A percentile compares a stretch with the other conserved stretches of the same genome.
Evolutionary conservation across 1,140 invertebrate genomes (phyloP).

Genomic region (Globodera ellingtonae): DNA sequence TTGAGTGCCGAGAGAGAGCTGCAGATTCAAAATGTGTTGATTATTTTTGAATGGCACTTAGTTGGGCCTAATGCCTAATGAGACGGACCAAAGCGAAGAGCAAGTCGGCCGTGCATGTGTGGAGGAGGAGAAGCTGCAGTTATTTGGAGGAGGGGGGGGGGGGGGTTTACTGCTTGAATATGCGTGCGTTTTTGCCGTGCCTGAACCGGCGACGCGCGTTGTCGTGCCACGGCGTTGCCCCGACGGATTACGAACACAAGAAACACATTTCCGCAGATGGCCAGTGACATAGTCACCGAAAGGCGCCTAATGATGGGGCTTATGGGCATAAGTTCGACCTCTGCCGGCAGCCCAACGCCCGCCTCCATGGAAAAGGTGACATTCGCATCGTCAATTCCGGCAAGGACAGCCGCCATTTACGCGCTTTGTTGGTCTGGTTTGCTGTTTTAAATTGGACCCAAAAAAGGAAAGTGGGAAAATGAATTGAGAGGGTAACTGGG

Average conservation of each 20-base stretch:
- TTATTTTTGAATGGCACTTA: not conserved
- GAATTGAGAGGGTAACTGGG: not conserved
- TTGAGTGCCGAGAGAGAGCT: slow-evolving; percentile 67
- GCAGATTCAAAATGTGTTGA: not conserved
- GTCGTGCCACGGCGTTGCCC: slow-evolving; percentile 48
- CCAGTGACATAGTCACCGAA: slow-evolving; percentile 47
- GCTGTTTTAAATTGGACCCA: no score
- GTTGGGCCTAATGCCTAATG: not conserved
- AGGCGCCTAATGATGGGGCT: not conserved
- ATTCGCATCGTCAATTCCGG: not conserved
- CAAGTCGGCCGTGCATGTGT: slow-evolving; percentile 67
- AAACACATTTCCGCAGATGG: slow-evolving; percentile 57
- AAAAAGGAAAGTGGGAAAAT: no score
- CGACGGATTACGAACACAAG: slow-evolving; percentile 58
- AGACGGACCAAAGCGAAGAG: slow-evolving; percentile 62
- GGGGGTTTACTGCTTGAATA: slow-evolving; percentile 3
- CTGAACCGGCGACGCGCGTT: slow-evolving; percentile 59
- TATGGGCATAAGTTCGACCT: not conserved
- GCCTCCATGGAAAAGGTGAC: not conserved
- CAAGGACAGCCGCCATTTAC: not conserved
- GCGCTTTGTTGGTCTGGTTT: no score
- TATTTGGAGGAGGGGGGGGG: not conserved
- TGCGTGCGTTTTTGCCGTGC: slow-evolving; percentile 26
- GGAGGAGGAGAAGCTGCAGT: slow-evolving; percentile 61
- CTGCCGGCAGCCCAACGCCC: no score